Evolutionary conservation across 2,113 vertebrate genomes (phyloP).

Genomic region (Lagopus leucura): DNA sequence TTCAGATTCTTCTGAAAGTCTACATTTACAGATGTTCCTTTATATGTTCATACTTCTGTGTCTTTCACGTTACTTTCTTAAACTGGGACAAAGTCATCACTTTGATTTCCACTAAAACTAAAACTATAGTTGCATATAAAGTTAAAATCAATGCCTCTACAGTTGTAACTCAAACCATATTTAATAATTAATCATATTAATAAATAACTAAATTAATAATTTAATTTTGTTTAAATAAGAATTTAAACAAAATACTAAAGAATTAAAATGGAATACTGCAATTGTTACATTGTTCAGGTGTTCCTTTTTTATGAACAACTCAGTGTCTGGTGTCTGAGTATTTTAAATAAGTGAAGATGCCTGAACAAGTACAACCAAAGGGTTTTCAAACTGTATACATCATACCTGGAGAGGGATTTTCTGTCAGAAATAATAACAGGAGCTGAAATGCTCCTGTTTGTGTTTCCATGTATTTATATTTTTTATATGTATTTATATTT

Average conservation of each 20-base stretch:
- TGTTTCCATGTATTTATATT: background rate
- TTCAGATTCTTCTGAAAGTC: background rate
- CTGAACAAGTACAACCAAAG: background rate
- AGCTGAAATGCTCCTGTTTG: background rate
- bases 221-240: too few relatives aligned
- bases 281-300: background rate
- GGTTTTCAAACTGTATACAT: background rate
- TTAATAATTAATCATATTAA: too few relatives aligned
- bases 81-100: background rate
- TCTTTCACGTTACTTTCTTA: background rate
- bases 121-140: background rate
- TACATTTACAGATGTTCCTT: background rate
- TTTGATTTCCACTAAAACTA: background rate
- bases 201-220: background rate
- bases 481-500: background rate
- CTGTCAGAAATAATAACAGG: background rate
- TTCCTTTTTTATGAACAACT: background rate
- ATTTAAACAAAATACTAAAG: background rate
- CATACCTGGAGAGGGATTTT: background rate
- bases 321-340: accelerated
- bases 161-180: background rate
- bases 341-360: background rate
- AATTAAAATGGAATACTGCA: background rate
- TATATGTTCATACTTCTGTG: background rate
- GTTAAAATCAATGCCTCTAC: background rate